phyloP scores from a whole-genome alignment of 2,888 invertebrate species.

The Panzeria rudis region DNA sequence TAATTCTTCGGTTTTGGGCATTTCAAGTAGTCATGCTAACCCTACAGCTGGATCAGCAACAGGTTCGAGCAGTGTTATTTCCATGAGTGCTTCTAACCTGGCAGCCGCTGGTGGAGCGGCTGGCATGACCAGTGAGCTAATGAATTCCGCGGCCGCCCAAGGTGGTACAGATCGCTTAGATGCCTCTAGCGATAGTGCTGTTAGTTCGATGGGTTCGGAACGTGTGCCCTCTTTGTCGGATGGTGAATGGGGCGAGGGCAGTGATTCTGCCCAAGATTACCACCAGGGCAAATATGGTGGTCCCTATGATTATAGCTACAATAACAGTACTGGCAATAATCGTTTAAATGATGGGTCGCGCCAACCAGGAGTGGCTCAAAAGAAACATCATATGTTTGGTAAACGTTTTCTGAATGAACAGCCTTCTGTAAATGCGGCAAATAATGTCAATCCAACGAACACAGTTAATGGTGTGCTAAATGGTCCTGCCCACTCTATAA shows the following conservation, averaged over 20 bases:
- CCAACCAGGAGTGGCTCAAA: constrained; percentile 90
- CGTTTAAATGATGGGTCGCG: constrained; percentile 85
- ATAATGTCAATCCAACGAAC: constrained; percentile 27
- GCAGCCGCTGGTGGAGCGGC: constrained; percentile 75
- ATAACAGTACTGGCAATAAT: constrained; percentile 76
- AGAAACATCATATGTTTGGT: constrained; percentile 96
- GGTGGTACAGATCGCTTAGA: constrained; percentile 88
- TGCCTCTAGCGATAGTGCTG: constrained; percentile 95
- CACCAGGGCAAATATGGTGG: constrained; percentile 84
- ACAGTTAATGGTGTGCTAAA: constrained; percentile 34
- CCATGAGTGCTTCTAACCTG: constrained; percentile 73
- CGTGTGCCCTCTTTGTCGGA: constrained; percentile 94
- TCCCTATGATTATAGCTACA: constrained; percentile 90
- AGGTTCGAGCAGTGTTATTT: constrained; percentile 69
- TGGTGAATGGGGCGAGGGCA: constrained; percentile 96
- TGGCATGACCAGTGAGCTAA: constrained; percentile 80
- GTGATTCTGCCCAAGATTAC: constrained; percentile 93
- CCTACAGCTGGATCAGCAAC: constrained; percentile 73
- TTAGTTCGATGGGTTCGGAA: constrained; percentile 96
- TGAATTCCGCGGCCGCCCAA: constrained; percentile 74
- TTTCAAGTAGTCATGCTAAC: constrained; percentile 77
- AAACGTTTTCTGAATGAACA: constrained; percentile 92
- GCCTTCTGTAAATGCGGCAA: constrained; percentile 70
- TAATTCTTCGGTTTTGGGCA: constrained; percentile 82
- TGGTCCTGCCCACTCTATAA: constrained; percentile 83